Base-by-base conservation (phyloP, 2,888 invertebrate species). In the Peribatodes rhomboidaria region DNA sequence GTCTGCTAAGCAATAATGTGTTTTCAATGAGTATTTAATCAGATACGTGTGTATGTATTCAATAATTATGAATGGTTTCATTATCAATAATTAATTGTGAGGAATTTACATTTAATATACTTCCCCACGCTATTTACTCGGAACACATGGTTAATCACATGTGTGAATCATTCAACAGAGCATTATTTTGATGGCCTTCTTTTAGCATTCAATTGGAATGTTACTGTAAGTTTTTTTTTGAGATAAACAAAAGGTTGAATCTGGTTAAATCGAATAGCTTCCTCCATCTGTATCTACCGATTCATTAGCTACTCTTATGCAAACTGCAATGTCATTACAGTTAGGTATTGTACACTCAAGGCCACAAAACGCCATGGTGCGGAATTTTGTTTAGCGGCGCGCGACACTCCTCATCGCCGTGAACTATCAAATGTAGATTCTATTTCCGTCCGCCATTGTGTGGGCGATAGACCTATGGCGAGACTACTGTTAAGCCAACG, bases 11-110 rank as follows among this genome's bases (percentile, higher is more conserved):
- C 61, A 55, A 50, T 42, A 37, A n/a, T n/a, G n/a, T 50, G 50
- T 56, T 49, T 22, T 50, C 37, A 61, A 44, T 61, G 39, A 54
- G 16, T 53, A 50, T 42, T 59, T 52, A 54, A 47, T 54, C 22
- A n/a, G 33, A 1, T 39, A 31, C 16, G 35, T 31, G 18, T 13
- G 13, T 46, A 22, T 46, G 13, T 33, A 31, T 27, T 14, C 20
- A 46, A 46, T 46, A 49, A 49, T 46, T 42, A 58, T 58, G 47
- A 60, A 60, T 60, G 55, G 49, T 11, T 37, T 55, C 50, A 37
- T 58, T 37, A 58, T 33, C 16, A 10, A 31, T 55, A 50, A 49
- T 57, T 65, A 58, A 14, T 20, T 46, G 39, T 20, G n/a, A 11
- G 18, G 44, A 56, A 62, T 41, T 20, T 37, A 52, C 27, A 53